Evolutionary conservation across 2,113 vertebrate species (phyloP).

Genomic region (Saguinus imperator): DNA sequence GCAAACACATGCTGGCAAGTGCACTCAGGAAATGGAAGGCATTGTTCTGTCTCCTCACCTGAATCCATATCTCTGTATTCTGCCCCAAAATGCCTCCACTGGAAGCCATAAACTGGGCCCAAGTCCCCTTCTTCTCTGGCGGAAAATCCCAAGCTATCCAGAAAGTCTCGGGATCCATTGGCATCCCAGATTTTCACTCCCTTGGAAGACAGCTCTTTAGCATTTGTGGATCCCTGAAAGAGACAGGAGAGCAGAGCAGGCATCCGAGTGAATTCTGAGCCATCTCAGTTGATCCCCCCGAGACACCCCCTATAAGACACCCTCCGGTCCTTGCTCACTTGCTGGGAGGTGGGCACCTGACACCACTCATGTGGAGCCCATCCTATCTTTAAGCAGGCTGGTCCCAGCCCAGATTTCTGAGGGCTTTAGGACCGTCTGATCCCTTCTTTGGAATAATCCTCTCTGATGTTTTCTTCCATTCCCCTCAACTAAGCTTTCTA

Average conservation of each 20-base stretch:
- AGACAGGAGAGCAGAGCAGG: neutral
- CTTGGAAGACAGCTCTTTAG: constrained; percentile 94
- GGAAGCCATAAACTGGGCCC: constrained; percentile 97
- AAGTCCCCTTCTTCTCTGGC: constrained; percentile 94
- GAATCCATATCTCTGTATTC: constrained; percentile 94
- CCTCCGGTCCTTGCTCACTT: no score
- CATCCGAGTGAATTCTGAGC: neutral
- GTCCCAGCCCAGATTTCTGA: neutral
- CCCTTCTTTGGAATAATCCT: neutral
- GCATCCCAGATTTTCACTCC: constrained; percentile 99
- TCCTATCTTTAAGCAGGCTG: neutral
- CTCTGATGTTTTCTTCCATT: neutral
- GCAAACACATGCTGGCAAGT: neutral
- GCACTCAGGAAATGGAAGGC: neutral
- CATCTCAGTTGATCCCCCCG: neutral
- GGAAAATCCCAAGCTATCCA: constrained; percentile 93
- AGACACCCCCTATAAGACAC: neutral
- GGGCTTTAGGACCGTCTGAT: neutral
- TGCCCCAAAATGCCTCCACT: constrained; percentile 98
- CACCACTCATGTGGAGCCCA: accelerated
- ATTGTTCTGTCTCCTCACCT: constrained; percentile 82
- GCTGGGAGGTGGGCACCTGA: no score
- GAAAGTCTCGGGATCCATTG: constrained; percentile 93
- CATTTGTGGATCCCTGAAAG: constrained; percentile 95
- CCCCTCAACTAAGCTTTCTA: neutral